Percentiles rank a stretch among this genome's conserved stretches.
phyloP scores from a whole-genome alignment of 2,113 vertebrate genomes.

The Dicaeum eximium region DNA sequence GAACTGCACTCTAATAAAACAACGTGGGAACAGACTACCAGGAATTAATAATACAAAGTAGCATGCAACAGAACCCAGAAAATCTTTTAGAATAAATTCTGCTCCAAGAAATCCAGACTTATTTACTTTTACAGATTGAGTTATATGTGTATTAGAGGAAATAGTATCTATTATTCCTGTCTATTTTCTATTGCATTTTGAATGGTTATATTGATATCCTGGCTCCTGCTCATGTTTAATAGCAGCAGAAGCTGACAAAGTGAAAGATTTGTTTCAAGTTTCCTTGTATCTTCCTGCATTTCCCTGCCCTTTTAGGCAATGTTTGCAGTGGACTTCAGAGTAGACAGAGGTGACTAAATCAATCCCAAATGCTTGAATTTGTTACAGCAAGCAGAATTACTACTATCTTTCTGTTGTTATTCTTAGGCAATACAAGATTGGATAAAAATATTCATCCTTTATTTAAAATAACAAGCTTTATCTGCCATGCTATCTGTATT shows the following conservation, averaged over 20 bases:
- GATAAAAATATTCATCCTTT: not conserved
- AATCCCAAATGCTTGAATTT: not conserved
- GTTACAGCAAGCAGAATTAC: not conserved
- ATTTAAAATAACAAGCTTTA: not conserved
- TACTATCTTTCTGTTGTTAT: not conserved
- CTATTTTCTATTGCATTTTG: not conserved
- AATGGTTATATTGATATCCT: not conserved
- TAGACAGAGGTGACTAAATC: not conserved
- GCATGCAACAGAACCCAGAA: not conserved
- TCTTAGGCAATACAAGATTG: not conserved
- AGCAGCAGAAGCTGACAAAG: not conserved
- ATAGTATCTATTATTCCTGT: not conserved
- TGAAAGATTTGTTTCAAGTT: not conserved
- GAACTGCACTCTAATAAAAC: not conserved
- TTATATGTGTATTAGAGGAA: not conserved
- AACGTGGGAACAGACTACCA: not conserved
- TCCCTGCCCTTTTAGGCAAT: not conserved
- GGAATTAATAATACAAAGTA: not conserved
- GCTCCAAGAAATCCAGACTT: not conserved
- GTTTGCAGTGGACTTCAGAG: not conserved
- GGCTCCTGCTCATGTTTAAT: not conserved
- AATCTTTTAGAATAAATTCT: not conserved
- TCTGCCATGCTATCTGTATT: not conserved
- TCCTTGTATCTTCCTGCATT: not conserved
- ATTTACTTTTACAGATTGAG: not conserved